Conservation (phyloP, 2,888 invertebrate genomes). For the Drosophila demipolita region DNA sequence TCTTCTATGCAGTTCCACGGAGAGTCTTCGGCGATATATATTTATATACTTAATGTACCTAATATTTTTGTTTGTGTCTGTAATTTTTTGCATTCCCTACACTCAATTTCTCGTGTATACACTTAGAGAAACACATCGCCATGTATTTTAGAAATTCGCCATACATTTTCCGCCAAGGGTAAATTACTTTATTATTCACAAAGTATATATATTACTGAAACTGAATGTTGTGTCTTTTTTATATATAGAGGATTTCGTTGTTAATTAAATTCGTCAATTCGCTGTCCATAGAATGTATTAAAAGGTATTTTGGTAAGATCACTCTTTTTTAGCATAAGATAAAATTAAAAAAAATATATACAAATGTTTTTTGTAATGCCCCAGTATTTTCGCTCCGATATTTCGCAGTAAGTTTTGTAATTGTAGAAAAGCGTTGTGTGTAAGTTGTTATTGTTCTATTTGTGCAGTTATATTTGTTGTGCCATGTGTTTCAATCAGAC, state of each 20-base stretch:
- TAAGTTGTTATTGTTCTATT: background rate
- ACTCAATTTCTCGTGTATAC: background rate
- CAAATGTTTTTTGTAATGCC: too few relatives aligned
- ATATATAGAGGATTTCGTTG: too few relatives aligned
- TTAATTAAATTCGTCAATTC: too few relatives aligned
- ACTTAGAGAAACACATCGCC: background rate
- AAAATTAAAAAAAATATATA: background rate
- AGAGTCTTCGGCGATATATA: constrained; percentile 21
- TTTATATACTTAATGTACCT: constrained; percentile 26
- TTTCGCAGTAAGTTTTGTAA: background rate
- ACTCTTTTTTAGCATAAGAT: background rate
- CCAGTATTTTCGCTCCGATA: background rate
- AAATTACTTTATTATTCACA: background rate
- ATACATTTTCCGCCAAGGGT: rapidly evolving
- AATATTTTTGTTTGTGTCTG: constrained; percentile 10
- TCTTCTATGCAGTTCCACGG: constrained; percentile 30
- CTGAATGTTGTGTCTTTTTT: too few relatives aligned
- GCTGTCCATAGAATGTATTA: too few relatives aligned
- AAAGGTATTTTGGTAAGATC: background rate
- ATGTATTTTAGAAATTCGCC: background rate
- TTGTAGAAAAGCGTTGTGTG: background rate
- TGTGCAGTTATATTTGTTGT: background rate
- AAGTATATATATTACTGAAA: too few relatives aligned
- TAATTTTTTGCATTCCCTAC: constrained; percentile 2
- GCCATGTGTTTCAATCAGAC: too few relatives aligned